These are phyloP conservation scores for Ceyx cyanopectus DNA, from an alignment of 2,113 vertebrate genomes.

Conservation along the genomic window DNA sequence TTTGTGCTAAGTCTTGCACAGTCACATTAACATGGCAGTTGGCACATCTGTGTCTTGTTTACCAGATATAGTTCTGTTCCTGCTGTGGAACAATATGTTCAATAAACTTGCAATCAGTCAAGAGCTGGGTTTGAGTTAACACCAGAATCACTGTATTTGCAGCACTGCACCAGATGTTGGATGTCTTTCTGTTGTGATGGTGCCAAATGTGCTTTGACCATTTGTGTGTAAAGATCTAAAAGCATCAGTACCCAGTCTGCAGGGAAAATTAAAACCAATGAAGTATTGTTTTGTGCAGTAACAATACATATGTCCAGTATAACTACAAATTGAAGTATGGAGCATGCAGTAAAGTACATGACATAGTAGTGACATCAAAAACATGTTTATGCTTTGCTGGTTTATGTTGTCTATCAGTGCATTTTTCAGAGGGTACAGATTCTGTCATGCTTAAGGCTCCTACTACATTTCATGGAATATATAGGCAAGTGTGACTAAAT, in stretches of 20 bases:
- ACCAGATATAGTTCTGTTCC: conserved; percentile 17
- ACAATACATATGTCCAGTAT: neutral
- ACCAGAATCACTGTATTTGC: conserved; percentile 23
- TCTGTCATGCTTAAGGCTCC: neutral
- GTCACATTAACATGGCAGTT: conserved; percentile 2
- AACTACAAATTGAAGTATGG: neutral
- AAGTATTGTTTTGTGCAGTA: neutral
- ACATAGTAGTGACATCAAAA: neutral
- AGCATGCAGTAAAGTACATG: neutral
- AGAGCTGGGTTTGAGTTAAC: conserved; percentile 29
- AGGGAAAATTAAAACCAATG: neutral
- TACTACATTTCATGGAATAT: neutral
- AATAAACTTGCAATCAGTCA: conserved; percentile 36
- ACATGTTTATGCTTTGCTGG: neutral
- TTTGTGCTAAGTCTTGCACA: conserved; percentile 16
- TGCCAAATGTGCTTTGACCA: neutral
- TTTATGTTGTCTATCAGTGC: neutral
- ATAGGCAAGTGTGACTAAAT: neutral
- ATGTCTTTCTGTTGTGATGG: conserved; percentile 7
- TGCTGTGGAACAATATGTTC: conserved; percentile 36
- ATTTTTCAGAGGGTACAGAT: neutral
- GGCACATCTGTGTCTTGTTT: conserved; percentile 52
- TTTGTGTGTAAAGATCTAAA: neutral
- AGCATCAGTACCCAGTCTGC: neutral
- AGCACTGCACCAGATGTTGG: neutral